phyloP scores from a whole-genome alignment of 2,888 invertebrate genomes.

The Invenusta paracnida region DNA sequence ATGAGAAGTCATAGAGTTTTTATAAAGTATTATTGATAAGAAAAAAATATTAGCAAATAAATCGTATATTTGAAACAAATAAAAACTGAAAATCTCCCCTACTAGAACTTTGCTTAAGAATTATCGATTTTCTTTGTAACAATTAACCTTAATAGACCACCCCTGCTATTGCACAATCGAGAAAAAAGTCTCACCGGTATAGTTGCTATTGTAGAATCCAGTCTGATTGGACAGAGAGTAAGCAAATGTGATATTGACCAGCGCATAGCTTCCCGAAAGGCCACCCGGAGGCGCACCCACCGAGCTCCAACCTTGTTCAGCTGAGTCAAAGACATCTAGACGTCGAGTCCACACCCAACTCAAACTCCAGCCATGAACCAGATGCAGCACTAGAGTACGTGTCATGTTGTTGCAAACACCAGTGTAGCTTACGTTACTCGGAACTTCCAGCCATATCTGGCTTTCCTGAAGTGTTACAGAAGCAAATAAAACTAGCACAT shows the following conservation, averaged over 20 bases:
- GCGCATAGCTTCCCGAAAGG: slow-evolving; percentile 30
- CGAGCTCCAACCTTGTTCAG: slow-evolving; percentile 33
- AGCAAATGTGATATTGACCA: slow-evolving; percentile 4
- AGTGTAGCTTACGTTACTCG: not conserved
- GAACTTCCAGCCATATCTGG: not conserved
- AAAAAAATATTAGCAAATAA: too few relatives aligned
- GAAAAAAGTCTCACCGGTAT: not conserved
- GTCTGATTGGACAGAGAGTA: not conserved
- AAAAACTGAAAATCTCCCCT: too few relatives aligned
- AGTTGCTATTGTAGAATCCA: not conserved
- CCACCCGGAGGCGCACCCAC: slow-evolving; percentile 34
- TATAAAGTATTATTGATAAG: too few relatives aligned
- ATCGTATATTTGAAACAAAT: too few relatives aligned
- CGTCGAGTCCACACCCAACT: slow-evolving; percentile 1
- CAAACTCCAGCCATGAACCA: not conserved
- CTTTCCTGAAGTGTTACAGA: too few relatives aligned
- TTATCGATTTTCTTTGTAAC: too few relatives aligned
- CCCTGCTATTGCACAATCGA: too few relatives aligned
- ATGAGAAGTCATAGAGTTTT: too few relatives aligned
- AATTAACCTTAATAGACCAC: too few relatives aligned
- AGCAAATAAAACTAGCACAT: too few relatives aligned
- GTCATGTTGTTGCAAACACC: slow-evolving; percentile 16
- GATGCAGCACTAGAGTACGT: not conserved
- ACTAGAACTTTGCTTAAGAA: too few relatives aligned
- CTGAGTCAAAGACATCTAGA: slow-evolving; percentile 28